Base-by-base conservation (phyloP, 2,113 vertebrate genomes). In the Rhea americana region DNA sequence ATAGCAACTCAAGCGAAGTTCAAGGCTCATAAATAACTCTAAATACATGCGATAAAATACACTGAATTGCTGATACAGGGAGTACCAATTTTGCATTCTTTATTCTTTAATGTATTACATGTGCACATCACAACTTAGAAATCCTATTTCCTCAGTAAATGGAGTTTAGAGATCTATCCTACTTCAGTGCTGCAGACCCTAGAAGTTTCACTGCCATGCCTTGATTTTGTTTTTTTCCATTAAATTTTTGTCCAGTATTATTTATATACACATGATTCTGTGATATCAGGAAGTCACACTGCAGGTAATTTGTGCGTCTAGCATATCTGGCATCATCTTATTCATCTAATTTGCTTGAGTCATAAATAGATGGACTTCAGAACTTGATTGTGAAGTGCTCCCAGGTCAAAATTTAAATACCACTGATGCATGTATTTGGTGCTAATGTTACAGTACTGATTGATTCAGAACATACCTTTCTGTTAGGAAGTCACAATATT, bases 401-500 rank as follows among this genome's bases (percentile, higher is more conserved):
- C 53, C 59, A 90, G 86, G 35, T 66, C 37, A 70, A 39, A 45
- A 35, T 83, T 51, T 65, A 74, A 26, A 48, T 85, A 43, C 11
- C 9, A 5, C 17, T 88, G 32, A 7, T 84, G 37, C 55, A 37
- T 41, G 18, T 65, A 3, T 48, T 84, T 81, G 2, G 4, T 81
- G 53, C 53, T 88, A 16, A 19, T 56, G 53, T 73, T 91, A 59
- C 32, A 56, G 37, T 85, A 50, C 53, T 53, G n/a, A 59, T 61
- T 71, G 50, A 87, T 96, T 86, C 86, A 75, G 75, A 93, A 67
- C 13, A 15, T 76, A 73, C n/a, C 17, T 90, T 77, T 88, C 45
- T 95, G 7, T 92, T 67, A 53, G 48, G 28, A 90, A 79, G 41
- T 85, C 66, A 70, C 12, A 67, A 15, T 62, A 53, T 72, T 84